Evolutionary conservation across 1,140 invertebrate genomes (phyloP).

Genomic region (Andrena cerasifolii): DNA sequence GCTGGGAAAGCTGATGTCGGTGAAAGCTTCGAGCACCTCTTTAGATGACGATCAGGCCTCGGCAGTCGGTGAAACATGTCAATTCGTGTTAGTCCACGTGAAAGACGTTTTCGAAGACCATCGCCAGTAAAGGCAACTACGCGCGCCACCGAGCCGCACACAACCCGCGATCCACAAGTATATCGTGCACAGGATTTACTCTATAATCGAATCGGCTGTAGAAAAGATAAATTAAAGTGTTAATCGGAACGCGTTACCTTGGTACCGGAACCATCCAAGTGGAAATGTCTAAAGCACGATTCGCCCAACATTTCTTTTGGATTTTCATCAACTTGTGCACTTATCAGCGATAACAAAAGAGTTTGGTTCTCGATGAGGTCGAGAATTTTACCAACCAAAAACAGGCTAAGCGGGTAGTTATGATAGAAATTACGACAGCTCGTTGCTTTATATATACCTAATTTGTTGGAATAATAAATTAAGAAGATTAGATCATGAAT

Average conservation of each 20-base stretch:
- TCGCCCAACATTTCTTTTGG: not conserved
- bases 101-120: slow-evolving; percentile 28
- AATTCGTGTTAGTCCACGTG: slow-evolving; percentile 67
- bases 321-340: not conserved
- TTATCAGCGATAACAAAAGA: not conserved
- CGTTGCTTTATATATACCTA: not conserved
- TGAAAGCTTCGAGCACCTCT: slow-evolving; percentile 73
- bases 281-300: slow-evolving; percentile 3
- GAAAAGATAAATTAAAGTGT: not conserved
- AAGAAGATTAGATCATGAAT: slow-evolving; percentile 50
- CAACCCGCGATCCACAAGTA: not conserved
- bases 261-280: not conserved
- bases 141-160: not conserved
- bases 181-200: too few species aligned
- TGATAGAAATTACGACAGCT: not conserved
- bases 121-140: not conserved
- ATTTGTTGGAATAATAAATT: not conserved
- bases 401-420: not conserved
- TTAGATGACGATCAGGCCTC: slow-evolving; percentile 66
- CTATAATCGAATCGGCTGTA: not conserved
- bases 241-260: not conserved
- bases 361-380: not conserved
- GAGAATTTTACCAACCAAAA: not conserved
- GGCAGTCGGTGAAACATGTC: slow-evolving; percentile 47
- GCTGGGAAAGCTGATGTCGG: slow-evolving; percentile 76